Percentiles rank a stretch among this genome's conserved stretches.
These are phyloP conservation scores for Halotydeus destructor DNA, from an alignment of 1,140 invertebrate species.

Conservation along the genomic window DNA sequence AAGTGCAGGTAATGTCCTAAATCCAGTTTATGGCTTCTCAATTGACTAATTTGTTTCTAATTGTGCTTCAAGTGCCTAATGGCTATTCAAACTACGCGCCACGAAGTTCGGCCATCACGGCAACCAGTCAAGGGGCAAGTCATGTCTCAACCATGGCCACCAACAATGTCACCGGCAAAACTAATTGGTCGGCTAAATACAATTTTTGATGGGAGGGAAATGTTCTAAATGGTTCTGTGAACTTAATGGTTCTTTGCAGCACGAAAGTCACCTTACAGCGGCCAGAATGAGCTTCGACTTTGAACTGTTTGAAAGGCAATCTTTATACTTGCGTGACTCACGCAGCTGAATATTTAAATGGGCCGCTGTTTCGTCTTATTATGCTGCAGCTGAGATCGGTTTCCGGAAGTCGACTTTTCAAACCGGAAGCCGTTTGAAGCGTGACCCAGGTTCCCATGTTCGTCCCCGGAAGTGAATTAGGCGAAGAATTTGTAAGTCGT, in stretches of 20 bases:
- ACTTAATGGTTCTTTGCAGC: too few species aligned
- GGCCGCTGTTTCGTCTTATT: too few species aligned
- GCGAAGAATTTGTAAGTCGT: too few species aligned
- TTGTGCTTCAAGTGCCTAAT: background rate
- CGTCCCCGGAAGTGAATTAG: too few species aligned
- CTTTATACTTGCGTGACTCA: background rate
- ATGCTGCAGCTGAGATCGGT: too few species aligned
- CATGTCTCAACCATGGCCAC: constrained; percentile 19
- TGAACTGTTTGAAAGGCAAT: background rate
- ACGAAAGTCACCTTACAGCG: too few species aligned
- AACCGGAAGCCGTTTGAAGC: too few species aligned
- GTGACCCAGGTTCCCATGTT: too few species aligned
- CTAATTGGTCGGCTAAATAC: constrained; percentile 42
- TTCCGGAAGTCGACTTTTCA: too few species aligned
- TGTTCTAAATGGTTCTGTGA: too few species aligned
- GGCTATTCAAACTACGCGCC: background rate
- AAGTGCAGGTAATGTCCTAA: constrained; percentile 5
- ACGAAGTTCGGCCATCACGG: constrained; percentile 9
- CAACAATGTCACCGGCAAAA: constrained; percentile 19
- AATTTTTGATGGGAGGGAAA: too few species aligned
- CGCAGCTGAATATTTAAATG: background rate
- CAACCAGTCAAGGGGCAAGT: constrained; percentile 17
- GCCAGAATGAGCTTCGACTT: background rate
- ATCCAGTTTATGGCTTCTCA: background rate
- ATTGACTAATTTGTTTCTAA: background rate